phyloP scores from a whole-genome alignment of 2,888 invertebrate genomes.

The Mimas tiliae region DNA sequence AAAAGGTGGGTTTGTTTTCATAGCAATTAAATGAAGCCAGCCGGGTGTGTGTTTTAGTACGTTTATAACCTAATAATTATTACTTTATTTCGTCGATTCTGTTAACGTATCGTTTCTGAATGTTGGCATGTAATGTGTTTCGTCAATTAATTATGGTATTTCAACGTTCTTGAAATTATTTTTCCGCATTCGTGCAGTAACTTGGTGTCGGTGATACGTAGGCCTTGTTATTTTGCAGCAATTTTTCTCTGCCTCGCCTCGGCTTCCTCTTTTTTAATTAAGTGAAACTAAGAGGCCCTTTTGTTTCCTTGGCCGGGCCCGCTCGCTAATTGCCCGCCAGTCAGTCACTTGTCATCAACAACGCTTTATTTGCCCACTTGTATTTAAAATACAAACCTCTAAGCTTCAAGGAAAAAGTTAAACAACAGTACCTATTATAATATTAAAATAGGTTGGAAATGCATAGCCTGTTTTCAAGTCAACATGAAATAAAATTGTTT shows the following conservation, averaged over 20 bases:
- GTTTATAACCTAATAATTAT: neutral
- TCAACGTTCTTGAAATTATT: neutral
- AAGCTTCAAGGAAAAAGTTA: neutral
- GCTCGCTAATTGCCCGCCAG: constrained; percentile 74
- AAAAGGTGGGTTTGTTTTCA: neutral
- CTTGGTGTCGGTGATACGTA: constrained; percentile 8
- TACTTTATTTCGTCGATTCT: constrained; percentile 1
- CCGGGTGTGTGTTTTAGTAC: neutral
- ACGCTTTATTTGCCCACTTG: constrained; percentile 64
- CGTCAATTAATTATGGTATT: neutral
- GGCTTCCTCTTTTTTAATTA: constrained; percentile 73
- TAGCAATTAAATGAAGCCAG: neutral
- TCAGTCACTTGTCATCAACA: constrained; percentile 75
- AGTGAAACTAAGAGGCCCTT: constrained; percentile 74
- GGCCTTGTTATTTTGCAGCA: constrained; percentile 47
- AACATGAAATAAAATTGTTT: no score
- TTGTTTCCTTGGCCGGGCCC: constrained; percentile 60
- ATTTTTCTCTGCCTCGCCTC: constrained; percentile 57
- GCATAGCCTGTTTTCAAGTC: no score
- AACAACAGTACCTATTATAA: neutral
- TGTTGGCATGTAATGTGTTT: neutral
- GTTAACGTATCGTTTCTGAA: neutral
- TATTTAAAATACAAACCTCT: constrained; percentile 45
- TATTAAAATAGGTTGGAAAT: no score
- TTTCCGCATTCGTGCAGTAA: neutral